A percentile compares a stretch with the other conserved stretches of the same genome.
phyloP scores from a whole-genome alignment of 1,140 invertebrate species.

The Hylyphantes graminicola region DNA sequence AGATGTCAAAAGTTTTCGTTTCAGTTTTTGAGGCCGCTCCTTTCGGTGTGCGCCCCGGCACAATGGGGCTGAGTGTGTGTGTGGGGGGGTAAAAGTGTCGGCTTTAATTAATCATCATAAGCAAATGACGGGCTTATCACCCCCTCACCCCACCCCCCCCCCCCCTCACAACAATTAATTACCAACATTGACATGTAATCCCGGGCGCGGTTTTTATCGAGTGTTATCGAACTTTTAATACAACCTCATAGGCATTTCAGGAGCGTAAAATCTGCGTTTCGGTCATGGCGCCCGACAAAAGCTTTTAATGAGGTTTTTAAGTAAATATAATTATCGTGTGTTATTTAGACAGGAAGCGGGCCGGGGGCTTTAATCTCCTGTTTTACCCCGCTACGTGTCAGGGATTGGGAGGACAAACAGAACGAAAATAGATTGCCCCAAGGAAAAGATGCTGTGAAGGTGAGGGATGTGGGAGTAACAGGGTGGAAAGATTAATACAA shows the following conservation, averaged over 20 bases:
- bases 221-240: conserved; percentile 60
- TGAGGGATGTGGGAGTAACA: neutral
- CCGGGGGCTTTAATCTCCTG: conserved; percentile 45
- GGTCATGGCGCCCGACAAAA: conserved; percentile 53
- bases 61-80: neutral
- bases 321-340: conserved; percentile 60
- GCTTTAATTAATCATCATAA: conserved; percentile 60
- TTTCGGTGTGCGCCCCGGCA: neutral
- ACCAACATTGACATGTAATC: conserved; percentile 59
- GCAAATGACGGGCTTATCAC: conserved; percentile 58
- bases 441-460: conserved; percentile 19
- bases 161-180: conserved; percentile 55
- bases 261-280: conserved; percentile 48
- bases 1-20: conserved; percentile 59
- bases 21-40: conserved; percentile 45
- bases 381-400: conserved; percentile 31
- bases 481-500: conserved; percentile 1
- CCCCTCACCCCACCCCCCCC: no score
- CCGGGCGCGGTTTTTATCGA: conserved; percentile 58
- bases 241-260: conserved; percentile 56
- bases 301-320: conserved; percentile 60
- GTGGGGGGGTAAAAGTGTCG: neutral
- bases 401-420: conserved; percentile 50
- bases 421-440: conserved; percentile 50
- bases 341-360: conserved; percentile 59